These are phyloP conservation scores for Pristiophorus japonicus DNA, from an alignment of 2,113 vertebrate species.

Conservation along the genomic window DNA sequence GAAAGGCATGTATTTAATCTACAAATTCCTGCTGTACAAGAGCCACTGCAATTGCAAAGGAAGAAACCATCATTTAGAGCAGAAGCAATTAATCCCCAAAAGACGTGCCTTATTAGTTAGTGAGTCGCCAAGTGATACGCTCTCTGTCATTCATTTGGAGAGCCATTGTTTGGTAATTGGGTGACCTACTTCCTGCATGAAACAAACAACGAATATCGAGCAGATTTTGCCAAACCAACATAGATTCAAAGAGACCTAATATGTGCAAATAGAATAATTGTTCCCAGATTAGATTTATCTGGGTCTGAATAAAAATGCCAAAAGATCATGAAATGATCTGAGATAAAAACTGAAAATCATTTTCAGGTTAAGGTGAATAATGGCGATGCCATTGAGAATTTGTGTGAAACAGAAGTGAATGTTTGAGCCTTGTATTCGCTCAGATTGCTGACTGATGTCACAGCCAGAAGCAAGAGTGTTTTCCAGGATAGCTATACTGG, in stretches of 20 bases:
- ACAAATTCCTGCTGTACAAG: not conserved
- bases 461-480: not conserved
- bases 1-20: not conserved
- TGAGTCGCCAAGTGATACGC: not conserved
- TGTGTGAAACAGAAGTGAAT: not conserved
- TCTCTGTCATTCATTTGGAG: not conserved
- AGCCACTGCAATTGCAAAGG: not conserved
- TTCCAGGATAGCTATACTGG: not conserved
- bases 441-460: not conserved
- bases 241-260: not conserved
- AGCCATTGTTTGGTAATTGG: not conserved
- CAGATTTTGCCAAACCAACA: not conserved
- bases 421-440: not conserved
- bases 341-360: not conserved
- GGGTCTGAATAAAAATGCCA: not conserved
- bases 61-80: not conserved
- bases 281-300: slow-evolving; percentile 1
- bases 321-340: not conserved
- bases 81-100: not conserved
- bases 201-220: slow-evolving; percentile 8
- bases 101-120: not conserved
- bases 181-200: not conserved
- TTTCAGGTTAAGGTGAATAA: not conserved
- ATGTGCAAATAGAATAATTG: not conserved
- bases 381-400: not conserved